phyloP scores from a whole-genome alignment of 1,140 invertebrate species.

The Mya arenaria region DNA sequence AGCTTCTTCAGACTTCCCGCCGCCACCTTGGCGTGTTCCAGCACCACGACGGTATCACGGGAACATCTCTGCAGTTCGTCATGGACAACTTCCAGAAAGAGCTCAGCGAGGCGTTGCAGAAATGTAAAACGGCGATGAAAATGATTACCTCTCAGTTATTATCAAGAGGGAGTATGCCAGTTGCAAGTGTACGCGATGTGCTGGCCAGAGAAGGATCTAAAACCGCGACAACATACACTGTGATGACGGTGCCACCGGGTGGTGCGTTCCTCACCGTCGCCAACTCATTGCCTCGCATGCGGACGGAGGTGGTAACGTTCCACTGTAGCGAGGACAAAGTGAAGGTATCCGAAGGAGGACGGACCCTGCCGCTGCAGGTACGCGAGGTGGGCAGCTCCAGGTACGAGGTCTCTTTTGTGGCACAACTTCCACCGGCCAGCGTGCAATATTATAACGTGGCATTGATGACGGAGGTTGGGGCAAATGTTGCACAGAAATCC shows the following conservation, averaged over 20 bases:
- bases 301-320: conserved; percentile 42
- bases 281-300: conserved; percentile 27
- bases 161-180: not conserved
- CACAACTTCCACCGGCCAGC: not conserved
- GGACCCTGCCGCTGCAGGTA: not conserved
- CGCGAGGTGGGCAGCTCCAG: not conserved
- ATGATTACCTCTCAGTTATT: conserved; percentile 3
- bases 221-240: not conserved
- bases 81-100: conserved; percentile 45
- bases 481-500: too few species aligned
- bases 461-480: not conserved
- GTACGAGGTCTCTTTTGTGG: not conserved
- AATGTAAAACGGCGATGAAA: conserved; percentile 23
- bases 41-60: conserved; percentile 51
- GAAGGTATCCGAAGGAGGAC: not conserved
- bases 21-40: conserved; percentile 46
- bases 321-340: not conserved
- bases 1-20: conserved; percentile 10
- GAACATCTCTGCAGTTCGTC: conserved; percentile 48
- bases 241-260: not conserved
- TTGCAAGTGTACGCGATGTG: not conserved
- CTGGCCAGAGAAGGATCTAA: not conserved
- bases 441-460: not conserved
- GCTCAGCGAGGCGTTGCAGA: conserved; percentile 1
- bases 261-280: conserved; percentile 3